These are phyloP conservation scores for Hydraecia micacea DNA, from an alignment of 2,888 invertebrate species.

Conservation along the genomic window DNA sequence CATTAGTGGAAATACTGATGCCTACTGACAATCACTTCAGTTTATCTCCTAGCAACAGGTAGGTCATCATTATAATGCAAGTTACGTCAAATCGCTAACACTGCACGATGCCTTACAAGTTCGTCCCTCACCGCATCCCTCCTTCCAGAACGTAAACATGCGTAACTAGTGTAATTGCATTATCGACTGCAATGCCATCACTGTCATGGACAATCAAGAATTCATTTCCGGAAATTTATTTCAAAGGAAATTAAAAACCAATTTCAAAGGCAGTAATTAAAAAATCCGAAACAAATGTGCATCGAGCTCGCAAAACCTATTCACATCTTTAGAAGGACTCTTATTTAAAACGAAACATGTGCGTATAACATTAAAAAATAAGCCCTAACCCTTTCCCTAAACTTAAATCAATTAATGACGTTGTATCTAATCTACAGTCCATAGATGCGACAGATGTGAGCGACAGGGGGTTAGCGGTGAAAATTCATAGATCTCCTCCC, in stretches of 20 bases:
- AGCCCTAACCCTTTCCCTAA: slow-evolving; percentile 82
- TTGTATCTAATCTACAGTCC: slow-evolving; percentile 85
- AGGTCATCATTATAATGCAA: slow-evolving; percentile 25
- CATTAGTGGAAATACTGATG: neutral
- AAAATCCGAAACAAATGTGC: slow-evolving; percentile 4
- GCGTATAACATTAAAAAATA: slow-evolving; percentile 73
- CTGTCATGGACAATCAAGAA: slow-evolving; percentile 64
- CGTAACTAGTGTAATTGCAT: slow-evolving; percentile 82
- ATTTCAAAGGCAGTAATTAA: slow-evolving; percentile 35
- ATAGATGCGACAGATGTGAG: slow-evolving; percentile 87
- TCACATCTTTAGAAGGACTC: neutral
- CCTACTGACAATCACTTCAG: neutral
- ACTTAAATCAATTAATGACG: slow-evolving; percentile 87
- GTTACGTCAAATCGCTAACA: slow-evolving; percentile 65
- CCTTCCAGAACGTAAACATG: slow-evolving; percentile 75
- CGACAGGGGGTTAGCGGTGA: slow-evolving; percentile 84
- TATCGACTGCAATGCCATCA: slow-evolving; percentile 75
- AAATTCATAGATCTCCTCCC: slow-evolving; percentile 86
- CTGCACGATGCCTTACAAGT: slow-evolving; percentile 79
- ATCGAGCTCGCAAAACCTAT: neutral
- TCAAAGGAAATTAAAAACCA: slow-evolving; percentile 41
- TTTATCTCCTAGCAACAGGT: slow-evolving; percentile 63
- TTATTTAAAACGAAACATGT: slow-evolving; percentile 69
- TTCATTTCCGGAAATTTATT: slow-evolving; percentile 60
- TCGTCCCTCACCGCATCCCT: slow-evolving; percentile 74